These are phyloP conservation scores for Plumapathes pennacea DNA, from an alignment of 92 coral and sea anemone genomes.

Conservation along the genomic window DNA sequence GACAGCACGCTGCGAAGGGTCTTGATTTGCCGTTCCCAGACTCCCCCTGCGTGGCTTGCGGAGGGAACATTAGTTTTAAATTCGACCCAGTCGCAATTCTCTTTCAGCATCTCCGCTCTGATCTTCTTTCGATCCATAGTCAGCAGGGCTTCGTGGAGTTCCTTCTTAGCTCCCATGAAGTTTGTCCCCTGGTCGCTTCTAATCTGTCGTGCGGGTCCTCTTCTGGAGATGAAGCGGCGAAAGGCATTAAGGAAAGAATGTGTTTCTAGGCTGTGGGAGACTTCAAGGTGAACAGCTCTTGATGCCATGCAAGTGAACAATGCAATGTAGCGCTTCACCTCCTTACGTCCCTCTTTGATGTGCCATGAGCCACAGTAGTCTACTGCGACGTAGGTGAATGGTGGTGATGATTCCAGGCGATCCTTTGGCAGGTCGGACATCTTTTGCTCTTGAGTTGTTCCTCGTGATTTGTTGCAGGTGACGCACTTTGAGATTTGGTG, in stretches of 20 bases:
- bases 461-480: too few species aligned
- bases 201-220: conserved; percentile 11
- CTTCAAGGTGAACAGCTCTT: conserved; percentile 9
- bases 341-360: conserved; percentile 1
- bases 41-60: too few species aligned
- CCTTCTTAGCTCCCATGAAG: conserved; percentile 14
- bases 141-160: conserved; percentile 8
- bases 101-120: neutral
- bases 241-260: neutral
- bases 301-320: conserved; percentile 7
- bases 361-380: neutral
- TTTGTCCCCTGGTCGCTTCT: conserved; percentile 9
- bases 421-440: too few species aligned
- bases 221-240: neutral
- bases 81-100: conserved; percentile 15
- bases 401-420: too few species aligned
- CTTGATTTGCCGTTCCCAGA: conserved; percentile 9
- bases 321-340: conserved; percentile 8
- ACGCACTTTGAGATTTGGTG: too few species aligned
- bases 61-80: conserved; percentile 4
- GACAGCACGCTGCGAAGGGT: conserved; percentile 9
- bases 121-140: conserved; percentile 4
- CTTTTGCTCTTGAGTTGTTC: too few species aligned
- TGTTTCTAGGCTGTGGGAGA: neutral
- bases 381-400: too few species aligned